Conservation (phyloP, 1,140 invertebrate genomes). For the Triops cancriformis region DNA sequence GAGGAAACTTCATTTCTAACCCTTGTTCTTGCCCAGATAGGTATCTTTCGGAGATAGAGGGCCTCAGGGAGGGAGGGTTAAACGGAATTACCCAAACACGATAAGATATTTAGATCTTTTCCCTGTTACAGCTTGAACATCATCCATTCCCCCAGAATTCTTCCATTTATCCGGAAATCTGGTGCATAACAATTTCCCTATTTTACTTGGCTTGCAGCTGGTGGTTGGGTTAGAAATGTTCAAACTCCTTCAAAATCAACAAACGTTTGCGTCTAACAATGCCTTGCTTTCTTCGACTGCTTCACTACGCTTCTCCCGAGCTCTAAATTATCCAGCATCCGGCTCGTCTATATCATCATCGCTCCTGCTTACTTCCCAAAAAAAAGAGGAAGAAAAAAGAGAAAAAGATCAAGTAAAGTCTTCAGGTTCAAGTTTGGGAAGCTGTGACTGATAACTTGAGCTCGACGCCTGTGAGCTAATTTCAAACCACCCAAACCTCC, state of each 20-base stretch:
- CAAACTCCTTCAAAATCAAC: not conserved
- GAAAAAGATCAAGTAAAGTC: slow-evolving; percentile 1
- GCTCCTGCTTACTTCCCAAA: not conserved
- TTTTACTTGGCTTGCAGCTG: not conserved
- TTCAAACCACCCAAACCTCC: not conserved
- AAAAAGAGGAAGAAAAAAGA: not conserved
- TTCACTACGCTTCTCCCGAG: not conserved
- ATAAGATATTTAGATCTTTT: not conserved
- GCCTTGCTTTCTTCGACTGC: not conserved
- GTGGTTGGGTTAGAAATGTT: not conserved
- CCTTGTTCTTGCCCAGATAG: not conserved
- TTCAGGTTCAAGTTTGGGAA: not conserved
- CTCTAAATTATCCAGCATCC: not conserved
- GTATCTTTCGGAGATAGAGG: not conserved
- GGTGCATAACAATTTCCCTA: not conserved
- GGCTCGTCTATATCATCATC: slow-evolving; percentile 6
- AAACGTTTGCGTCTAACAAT: not conserved
- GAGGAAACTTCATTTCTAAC: not conserved
- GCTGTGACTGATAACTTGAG: slow-evolving; percentile 13
- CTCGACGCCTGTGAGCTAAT: slow-evolving; percentile 12
- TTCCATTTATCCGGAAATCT: not conserved
- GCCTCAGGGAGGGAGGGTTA: not conserved
- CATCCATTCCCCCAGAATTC: not conserved
- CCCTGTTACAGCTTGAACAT: not conserved
- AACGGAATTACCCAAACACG: not conserved